phyloP scores from a whole-genome alignment of 2,888 invertebrate genomes.

The Meiosimyza platycephala region DNA sequence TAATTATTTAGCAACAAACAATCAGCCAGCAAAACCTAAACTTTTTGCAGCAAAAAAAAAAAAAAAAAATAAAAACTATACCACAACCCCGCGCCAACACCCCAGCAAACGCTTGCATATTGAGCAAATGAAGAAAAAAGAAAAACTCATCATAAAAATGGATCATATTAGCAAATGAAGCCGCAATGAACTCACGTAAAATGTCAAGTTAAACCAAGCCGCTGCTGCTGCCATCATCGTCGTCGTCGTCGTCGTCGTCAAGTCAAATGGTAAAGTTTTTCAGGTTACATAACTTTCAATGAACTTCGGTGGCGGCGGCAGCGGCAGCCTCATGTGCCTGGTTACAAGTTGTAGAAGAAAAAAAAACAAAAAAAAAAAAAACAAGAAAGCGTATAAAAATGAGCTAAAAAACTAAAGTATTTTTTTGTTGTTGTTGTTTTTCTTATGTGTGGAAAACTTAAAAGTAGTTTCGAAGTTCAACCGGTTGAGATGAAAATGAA shows the following conservation, averaged over 20 bases:
- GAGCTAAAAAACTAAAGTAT: not conserved
- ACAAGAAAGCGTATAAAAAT: not conserved
- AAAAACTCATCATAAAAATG: no score
- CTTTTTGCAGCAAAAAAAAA: not conserved
- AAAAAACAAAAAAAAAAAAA: not conserved
- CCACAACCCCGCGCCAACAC: not conserved
- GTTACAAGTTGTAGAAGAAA: not conserved
- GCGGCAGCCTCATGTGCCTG: not conserved
- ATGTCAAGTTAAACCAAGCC: conserved; percentile 11
- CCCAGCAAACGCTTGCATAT: not conserved
- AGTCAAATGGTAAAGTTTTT: conserved; percentile 15
- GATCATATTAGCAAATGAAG: conserved; percentile 16
- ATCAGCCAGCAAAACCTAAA: no score
- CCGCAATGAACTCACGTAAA: not conserved
- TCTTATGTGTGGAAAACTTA: no score
- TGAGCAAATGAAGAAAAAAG: no score
- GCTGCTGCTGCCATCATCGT: no score
- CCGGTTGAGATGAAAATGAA: no score
- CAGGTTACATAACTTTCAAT: conserved; percentile 1
- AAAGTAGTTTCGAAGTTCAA: no score
- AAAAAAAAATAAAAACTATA: not conserved
- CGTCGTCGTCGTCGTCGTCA: not conserved
- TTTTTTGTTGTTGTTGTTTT: not conserved
- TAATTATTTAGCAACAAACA: no score
- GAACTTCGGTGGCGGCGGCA: not conserved